Evolutionary conservation across 2,113 vertebrate genomes (phyloP), one percentile per base, ranked within the genome.

Genomic region (Cichladusa arquata): DNA sequence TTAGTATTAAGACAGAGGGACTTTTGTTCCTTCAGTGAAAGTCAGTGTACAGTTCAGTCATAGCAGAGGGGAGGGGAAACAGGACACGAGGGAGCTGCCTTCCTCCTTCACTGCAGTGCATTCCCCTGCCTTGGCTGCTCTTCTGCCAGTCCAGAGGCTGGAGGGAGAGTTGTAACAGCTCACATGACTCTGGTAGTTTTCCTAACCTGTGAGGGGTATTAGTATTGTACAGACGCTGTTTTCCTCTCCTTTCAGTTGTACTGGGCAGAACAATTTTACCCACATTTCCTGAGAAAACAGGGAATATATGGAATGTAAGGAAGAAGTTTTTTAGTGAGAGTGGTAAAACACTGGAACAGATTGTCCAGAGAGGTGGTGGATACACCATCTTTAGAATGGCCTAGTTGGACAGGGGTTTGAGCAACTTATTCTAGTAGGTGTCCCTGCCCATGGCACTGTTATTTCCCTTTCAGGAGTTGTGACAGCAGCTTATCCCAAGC

Each of bases 361-460:
- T 67, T 89, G 19, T 38, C 16, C 45, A 74, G 45, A 45, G n/a
- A 40, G 53, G 70, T 44, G 44, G 51, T 50, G 12, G 31, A 33
- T 57, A 36, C 66, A 34, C 42, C 42, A 50, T 47, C 25, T 29
- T 34, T 23, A 64, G 25, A 72, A 44, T 64, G 44, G 76, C 26
- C 18, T 50, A 31, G 42, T 2, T 60, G 53, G n/a, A 67, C 3
- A 8, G 11, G 18, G 12, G 26, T 44, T 57, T 42, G 66, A 64
- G 31, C 26, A 33, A 15, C 12, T 19, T 81, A 28, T 22, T 58
- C 23, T 14, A 8, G 33, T 28, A 56, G 19, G 12, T 33, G 36
- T 58, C 28, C 36, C 44, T 6, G 4, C 67, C 15, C 2, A 11
- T 36, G 44, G 44, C 36, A 73, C 10, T 0, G 0, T n/a, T 18